A percentile compares a stretch with the other conserved stretches of the same genome.
Evolutionary conservation across 2,797 vertebrate genomes (phyloP).

Genomic region (Acrossocheilus fasciatus): DNA sequence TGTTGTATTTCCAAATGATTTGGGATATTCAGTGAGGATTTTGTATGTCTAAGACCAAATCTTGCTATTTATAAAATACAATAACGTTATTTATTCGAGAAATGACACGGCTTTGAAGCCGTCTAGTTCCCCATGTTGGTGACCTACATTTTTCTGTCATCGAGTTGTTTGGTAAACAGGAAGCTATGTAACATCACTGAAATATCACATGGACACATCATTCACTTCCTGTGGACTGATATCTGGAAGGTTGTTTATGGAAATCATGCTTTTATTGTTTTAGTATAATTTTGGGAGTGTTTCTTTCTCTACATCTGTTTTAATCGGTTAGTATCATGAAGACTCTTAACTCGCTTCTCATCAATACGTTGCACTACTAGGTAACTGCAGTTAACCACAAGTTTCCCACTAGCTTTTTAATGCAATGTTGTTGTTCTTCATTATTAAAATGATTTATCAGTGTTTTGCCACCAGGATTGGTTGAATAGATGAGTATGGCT

Average conservation of each 20-base stretch:
- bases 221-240: not conserved
- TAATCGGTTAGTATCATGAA: not conserved
- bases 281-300: not conserved
- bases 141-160: conserved; percentile 8
- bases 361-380: not conserved
- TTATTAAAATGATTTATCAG: not conserved
- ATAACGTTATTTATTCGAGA: not conserved
- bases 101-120: not conserved
- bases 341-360: not conserved
- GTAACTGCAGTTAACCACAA: not conserved
- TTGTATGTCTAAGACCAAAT: not conserved
- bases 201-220: not conserved
- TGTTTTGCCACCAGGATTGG: not conserved
- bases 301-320: not conserved
- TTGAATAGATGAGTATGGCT: not conserved
- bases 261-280: not conserved
- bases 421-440: not conserved
- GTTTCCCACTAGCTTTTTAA: not conserved
- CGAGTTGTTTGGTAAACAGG: conserved; percentile 4
- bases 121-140: not conserved
- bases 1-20: not conserved
- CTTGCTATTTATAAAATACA: not conserved
- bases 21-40: not conserved
- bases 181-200: not conserved
- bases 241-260: not conserved